These are phyloP conservation scores for Drosophila albomicans DNA, from an alignment of 1,140 invertebrate genomes.

Conservation along the genomic window DNA sequence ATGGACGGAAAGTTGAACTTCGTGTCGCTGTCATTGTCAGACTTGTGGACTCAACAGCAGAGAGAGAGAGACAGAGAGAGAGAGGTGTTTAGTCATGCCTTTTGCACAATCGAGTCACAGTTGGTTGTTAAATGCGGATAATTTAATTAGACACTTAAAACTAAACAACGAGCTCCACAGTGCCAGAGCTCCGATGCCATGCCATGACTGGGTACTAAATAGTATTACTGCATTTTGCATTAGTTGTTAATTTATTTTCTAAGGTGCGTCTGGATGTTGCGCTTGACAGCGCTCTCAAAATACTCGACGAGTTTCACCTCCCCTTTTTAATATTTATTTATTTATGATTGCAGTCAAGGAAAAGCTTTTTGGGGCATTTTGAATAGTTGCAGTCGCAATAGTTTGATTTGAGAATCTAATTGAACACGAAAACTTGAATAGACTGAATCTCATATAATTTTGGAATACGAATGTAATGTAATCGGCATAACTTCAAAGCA, in stretches of 20 bases:
- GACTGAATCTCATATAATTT: no score
- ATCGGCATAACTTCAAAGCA: no score
- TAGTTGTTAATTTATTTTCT: conserved; percentile 55
- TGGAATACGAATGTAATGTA: no score
- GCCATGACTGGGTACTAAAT: conserved; percentile 49
- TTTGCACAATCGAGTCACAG: conserved; percentile 79
- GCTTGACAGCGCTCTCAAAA: neutral
- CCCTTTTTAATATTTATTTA: no score
- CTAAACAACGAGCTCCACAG: conserved; percentile 60
- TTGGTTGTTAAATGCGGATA: conserved; percentile 73
- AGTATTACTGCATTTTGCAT: conserved; percentile 39
- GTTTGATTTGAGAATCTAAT: no score
- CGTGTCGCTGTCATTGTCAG: no score
- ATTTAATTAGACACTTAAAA: conserved; percentile 78
- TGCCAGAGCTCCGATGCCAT: neutral
- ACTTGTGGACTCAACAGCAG: conserved; percentile 10
- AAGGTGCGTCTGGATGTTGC: conserved; percentile 1
- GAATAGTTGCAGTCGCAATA: no score
- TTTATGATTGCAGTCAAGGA: no score
- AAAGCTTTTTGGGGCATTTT: no score
- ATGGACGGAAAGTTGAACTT: conserved; percentile 39
- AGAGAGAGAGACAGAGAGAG: neutral
- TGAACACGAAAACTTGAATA: no score
- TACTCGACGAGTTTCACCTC: neutral
- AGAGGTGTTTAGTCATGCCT: conserved; percentile 69